Evolutionary conservation across 2,797 vertebrate genomes (phyloP).

Genomic region (Synaphobranchus kaupii): DNA sequence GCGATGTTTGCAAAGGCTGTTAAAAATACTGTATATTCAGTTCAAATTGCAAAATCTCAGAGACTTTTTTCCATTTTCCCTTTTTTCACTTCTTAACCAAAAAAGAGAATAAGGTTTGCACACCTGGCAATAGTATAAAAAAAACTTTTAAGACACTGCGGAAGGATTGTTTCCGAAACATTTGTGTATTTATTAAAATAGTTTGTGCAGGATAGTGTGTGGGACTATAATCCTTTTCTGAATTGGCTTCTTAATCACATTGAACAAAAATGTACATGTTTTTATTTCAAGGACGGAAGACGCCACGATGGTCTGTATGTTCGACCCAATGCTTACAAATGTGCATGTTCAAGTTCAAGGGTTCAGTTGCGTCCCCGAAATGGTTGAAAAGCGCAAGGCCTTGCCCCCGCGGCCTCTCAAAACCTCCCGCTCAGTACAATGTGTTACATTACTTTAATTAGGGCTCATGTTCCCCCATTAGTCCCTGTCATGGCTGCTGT

Average conservation of each 20-base stretch:
- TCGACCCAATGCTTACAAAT: background rate
- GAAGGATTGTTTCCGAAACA: too few species aligned
- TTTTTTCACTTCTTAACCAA: background rate
- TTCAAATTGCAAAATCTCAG: background rate
- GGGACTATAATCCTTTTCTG: too few species aligned
- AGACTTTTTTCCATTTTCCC: background rate
- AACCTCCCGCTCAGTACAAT: slow-evolving; percentile 55
- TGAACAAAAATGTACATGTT: background rate
- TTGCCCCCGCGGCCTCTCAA: slow-evolving; percentile 36
- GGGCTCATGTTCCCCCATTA: slow-evolving; percentile 67
- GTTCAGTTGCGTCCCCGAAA: background rate
- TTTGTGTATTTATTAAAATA: too few species aligned
- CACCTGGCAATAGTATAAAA: too few species aligned
- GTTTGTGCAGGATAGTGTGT: too few species aligned
- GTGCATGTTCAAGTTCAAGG: background rate
- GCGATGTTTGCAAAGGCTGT: background rate
- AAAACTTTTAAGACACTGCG: too few species aligned
- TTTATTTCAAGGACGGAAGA: background rate
- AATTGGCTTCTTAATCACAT: too few species aligned
- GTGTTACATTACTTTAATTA: slow-evolving; percentile 67
- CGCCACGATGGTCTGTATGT: background rate
- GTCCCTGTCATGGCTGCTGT: slow-evolving; percentile 61
- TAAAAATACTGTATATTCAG: background rate
- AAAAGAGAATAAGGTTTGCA: too few species aligned
- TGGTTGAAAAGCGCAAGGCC: background rate